Evolutionary conservation across 2,888 invertebrate genomes (phyloP).

Genomic region (Margaritifera margaritifera): DNA sequence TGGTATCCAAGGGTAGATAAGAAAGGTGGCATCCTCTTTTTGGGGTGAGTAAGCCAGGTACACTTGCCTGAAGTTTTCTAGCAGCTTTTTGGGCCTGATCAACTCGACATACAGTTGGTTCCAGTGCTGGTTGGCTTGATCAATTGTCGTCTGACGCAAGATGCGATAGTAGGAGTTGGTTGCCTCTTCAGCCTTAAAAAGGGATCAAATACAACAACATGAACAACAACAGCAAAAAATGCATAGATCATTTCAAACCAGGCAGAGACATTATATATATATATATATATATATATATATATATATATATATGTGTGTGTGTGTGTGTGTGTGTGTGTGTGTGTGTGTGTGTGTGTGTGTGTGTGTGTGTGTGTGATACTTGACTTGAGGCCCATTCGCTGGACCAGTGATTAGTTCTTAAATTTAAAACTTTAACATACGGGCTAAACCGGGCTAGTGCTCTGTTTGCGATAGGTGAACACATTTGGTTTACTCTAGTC

Average conservation of each 20-base stretch:
- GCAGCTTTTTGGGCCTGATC: slow-evolving; percentile 44
- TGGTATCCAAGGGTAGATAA: slow-evolving; percentile 61
- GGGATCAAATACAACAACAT: not conserved
- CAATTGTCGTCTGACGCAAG: slow-evolving; percentile 43
- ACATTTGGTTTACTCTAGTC: too few species aligned
- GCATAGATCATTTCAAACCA: not conserved
- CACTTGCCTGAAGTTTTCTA: slow-evolving; percentile 48
- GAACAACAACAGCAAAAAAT: not conserved
- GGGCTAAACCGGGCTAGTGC: too few species aligned
- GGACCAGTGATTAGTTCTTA: too few species aligned
- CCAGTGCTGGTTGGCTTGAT: slow-evolving; percentile 55
- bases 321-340: too few species aligned
- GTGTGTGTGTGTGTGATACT: too few species aligned
- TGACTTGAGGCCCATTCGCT: too few species aligned
- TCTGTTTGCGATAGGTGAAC: too few species aligned
- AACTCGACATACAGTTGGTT: slow-evolving; percentile 46
- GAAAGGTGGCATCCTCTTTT: slow-evolving; percentile 55
- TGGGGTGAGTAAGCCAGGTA: slow-evolving; percentile 60
- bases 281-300: slow-evolving; percentile 4
- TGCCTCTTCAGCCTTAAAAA: slow-evolving; percentile 42
- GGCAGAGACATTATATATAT: not conserved
- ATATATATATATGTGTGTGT: not conserved
- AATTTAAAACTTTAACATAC: too few species aligned
- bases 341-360: too few species aligned
- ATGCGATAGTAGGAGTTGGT: slow-evolving; percentile 47